Conservation (phyloP, 2,113 vertebrate species). For the Sterrhoptilus dennistouni region DNA sequence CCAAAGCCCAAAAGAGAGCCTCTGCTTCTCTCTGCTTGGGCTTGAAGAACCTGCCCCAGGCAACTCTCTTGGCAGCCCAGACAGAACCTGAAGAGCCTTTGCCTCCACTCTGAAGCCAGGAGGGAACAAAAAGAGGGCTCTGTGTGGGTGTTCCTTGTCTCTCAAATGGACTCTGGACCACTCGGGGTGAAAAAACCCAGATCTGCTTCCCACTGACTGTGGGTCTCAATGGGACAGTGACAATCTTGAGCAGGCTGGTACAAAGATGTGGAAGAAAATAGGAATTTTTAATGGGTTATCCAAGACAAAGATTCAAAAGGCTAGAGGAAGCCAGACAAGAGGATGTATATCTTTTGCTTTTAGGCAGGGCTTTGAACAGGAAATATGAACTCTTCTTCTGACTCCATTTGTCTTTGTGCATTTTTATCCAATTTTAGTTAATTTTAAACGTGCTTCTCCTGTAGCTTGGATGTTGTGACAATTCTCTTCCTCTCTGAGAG, state of each 20-base stretch:
- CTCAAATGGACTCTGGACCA: rapidly evolving
- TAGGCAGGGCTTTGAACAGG: neutral
- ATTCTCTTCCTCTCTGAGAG: neutral
- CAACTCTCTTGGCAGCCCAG: neutral
- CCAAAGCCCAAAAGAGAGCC: neutral
- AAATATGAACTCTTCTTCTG: neutral
- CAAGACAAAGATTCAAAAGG: neutral
- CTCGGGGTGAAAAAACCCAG: rapidly evolving
- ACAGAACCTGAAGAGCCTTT: neutral
- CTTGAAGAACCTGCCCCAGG: neutral
- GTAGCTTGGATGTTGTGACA: neutral
- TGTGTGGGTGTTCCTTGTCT: neutral
- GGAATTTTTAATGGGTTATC: neutral
- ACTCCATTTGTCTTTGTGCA: neutral
- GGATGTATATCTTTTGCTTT: neutral
- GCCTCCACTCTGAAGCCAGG: neutral
- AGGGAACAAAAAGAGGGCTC: neutral
- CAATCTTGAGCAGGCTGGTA: neutral
- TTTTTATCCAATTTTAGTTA: neutral
- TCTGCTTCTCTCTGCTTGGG: neutral
- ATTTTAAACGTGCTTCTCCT: neutral
- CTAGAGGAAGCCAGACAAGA: neutral
- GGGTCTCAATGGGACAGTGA: neutral
- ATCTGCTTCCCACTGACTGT: neutral
- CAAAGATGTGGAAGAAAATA: neutral